phyloP scores from a whole-genome alignment of 2,888 invertebrate genomes.

The Agrotis ipsilon region DNA sequence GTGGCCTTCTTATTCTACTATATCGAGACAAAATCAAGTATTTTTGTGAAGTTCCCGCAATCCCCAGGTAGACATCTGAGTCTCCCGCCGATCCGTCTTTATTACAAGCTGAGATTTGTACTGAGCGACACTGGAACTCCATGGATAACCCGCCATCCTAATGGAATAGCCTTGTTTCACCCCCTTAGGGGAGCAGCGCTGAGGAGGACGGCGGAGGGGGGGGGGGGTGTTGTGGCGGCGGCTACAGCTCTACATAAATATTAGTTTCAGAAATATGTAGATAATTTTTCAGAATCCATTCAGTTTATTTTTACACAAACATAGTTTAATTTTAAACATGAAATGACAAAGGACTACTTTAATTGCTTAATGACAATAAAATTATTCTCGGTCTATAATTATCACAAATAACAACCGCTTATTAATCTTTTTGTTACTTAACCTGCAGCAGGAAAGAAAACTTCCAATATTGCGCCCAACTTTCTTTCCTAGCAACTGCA shows the following conservation, averaged over 20 bases:
- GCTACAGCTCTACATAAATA: constrained; percentile 34
- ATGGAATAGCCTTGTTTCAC: constrained; percentile 56
- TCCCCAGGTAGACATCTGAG: not conserved
- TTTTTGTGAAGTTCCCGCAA: not conserved
- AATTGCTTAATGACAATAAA: no score
- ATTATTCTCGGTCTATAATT: no score
- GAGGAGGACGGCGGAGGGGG: not conserved
- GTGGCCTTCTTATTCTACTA: no score
- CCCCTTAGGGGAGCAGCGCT: not conserved
- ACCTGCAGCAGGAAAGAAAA: not conserved
- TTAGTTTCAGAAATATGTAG: constrained; percentile 32
- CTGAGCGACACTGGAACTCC: constrained; percentile 34
- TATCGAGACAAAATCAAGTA: no score
- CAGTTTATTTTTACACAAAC: not conserved
- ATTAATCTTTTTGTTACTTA: no score
- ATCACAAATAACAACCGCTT: no score
- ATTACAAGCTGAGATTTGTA: constrained; percentile 36
- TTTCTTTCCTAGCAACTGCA: not conserved
- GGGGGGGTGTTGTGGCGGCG: not conserved
- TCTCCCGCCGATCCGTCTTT: constrained; percentile 42
- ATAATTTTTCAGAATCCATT: constrained; percentile 6
- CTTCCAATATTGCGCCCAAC: not conserved
- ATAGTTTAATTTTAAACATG: not conserved
- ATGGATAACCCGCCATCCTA: constrained; percentile 36
- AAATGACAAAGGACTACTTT: not conserved